Percentiles rank a stretch among this genome's conserved stretches.
phyloP scores from a whole-genome alignment of 2,113 vertebrate genomes.

The Synodontis membranacea region DNA sequence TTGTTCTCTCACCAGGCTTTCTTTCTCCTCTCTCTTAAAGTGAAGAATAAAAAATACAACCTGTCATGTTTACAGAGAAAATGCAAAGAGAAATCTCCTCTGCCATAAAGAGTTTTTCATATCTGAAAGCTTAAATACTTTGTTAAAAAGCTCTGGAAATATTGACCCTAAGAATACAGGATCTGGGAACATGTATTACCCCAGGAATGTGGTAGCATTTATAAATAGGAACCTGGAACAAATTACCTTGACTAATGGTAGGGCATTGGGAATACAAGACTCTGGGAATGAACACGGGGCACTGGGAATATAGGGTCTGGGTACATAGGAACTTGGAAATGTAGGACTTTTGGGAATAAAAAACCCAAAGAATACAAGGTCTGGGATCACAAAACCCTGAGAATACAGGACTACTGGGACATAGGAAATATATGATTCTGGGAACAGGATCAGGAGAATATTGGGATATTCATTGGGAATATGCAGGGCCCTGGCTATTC shows the following conservation, averaged over 20 bases:
- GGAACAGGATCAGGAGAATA: background rate
- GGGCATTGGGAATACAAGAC: too few species aligned
- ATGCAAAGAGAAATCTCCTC: too few species aligned
- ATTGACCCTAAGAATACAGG: background rate
- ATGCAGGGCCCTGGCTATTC: background rate
- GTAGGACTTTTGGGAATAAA: too few species aligned
- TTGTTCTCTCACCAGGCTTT: background rate
- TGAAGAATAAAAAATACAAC: too few species aligned
- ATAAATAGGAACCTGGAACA: background rate
- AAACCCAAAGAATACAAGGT: background rate
- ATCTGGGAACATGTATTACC: background rate
- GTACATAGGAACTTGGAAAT: too few species aligned
- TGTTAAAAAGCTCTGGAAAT: background rate
- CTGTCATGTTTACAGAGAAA: too few species aligned
- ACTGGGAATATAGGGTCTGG: background rate
- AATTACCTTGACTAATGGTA: background rate
- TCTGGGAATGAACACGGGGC: background rate
- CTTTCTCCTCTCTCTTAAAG: background rate
- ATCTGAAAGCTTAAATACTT: background rate
- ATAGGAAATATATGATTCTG: background rate
- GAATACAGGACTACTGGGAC: background rate
- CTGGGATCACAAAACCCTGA: background rate
- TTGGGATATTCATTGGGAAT: background rate
- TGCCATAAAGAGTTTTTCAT: background rate
- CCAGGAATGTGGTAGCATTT: background rate